These are phyloP conservation scores for Caenorhabditis plicata DNA, from an alignment of 2,888 invertebrate genomes.

Conservation along the genomic window DNA sequence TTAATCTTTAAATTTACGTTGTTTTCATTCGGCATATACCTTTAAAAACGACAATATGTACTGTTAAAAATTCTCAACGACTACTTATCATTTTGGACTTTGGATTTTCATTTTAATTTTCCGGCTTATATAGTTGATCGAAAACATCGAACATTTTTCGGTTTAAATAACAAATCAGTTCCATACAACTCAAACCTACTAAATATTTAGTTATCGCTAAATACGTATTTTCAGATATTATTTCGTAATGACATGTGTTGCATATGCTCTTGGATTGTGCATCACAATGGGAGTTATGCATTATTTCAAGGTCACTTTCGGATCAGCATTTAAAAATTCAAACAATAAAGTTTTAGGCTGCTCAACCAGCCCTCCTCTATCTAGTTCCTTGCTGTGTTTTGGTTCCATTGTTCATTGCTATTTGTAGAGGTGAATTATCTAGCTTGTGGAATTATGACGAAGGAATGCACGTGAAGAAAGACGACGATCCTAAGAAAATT, in stretches of 20 bases:
- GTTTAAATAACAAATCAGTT: no score
- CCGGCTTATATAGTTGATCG: no score
- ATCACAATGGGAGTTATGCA: constrained; percentile 97
- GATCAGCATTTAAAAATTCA: background rate
- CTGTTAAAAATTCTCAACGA: no score
- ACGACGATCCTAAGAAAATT: constrained; percentile 47
- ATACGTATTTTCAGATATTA: no score
- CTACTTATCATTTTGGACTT: no score
- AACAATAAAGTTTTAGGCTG: constrained; percentile 47
- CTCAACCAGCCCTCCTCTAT: constrained; percentile 92
- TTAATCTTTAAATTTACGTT: no score
- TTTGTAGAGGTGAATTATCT: constrained; percentile 83
- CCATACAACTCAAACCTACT: background rate
- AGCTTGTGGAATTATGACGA: constrained; percentile 64
- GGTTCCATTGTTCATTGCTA: constrained; percentile 83
- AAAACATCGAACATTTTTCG: no score
- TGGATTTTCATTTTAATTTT: no score
- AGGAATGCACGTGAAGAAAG: constrained; percentile 60
- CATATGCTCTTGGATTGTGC: constrained; percentile 88
- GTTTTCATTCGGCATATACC: no score
- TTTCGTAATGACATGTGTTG: constrained; percentile 86
- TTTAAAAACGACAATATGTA: no score
- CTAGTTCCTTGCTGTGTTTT: constrained; percentile 93
- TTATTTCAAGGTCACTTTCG: constrained; percentile 77
- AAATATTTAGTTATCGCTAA: background rate